Evolutionary conservation across 2,888 invertebrate species (phyloP).

Genomic region (Caenorhabditis auriculariae): DNA sequence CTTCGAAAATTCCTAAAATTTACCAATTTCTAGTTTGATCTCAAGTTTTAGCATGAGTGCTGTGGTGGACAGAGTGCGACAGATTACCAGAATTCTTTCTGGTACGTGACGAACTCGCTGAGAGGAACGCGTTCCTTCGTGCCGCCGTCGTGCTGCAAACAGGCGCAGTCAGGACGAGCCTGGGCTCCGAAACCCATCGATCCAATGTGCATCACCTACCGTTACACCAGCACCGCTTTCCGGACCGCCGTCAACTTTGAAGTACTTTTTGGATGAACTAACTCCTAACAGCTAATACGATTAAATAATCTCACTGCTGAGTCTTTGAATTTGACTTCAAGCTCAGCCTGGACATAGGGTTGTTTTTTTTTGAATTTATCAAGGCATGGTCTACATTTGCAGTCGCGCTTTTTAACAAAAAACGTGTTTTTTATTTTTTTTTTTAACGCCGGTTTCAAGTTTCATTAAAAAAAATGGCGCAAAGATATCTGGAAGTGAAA

Average conservation of each 20-base stretch:
- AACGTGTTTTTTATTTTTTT: too few species aligned
- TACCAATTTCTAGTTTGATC: background rate
- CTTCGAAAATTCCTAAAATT: conserved; percentile 2
- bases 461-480: too few species aligned
- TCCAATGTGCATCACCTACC: conserved; percentile 59
- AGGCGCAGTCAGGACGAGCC: conserved; percentile 52
- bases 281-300: background rate
- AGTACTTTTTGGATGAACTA: conserved; percentile 29
- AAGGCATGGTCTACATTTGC: too few species aligned
- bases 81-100: conserved; percentile 60
- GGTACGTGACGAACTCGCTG: conserved; percentile 58
- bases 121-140: conserved; percentile 58
- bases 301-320: too few species aligned
- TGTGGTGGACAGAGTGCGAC: conserved; percentile 51
- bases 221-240: conserved; percentile 46
- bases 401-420: too few species aligned
- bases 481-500: too few species aligned
- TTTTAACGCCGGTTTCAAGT: too few species aligned
- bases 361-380: too few species aligned
- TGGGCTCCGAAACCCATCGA: conserved; percentile 57
- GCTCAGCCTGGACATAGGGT: too few species aligned
- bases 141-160: conserved; percentile 57
- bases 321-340: too few species aligned
- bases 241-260: conserved; percentile 49
- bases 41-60: conserved; percentile 54